Evolutionary conservation across 2,888 invertebrate genomes (phyloP).

Genomic region (Lycaena phlaeas): DNA sequence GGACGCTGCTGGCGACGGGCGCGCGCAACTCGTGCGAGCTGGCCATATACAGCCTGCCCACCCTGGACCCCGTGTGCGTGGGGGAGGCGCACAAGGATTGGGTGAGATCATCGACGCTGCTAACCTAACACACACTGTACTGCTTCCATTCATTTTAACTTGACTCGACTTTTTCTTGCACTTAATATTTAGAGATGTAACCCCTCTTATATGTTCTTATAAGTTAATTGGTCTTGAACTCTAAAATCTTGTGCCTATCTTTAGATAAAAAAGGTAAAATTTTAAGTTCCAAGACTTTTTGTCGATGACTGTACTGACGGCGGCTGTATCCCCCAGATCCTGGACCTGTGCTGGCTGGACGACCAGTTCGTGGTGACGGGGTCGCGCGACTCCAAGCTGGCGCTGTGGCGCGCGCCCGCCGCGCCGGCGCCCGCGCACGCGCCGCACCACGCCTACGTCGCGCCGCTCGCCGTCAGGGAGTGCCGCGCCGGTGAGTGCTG

Average conservation of each 20-base stretch:
- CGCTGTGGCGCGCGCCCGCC: slow-evolving; percentile 87
- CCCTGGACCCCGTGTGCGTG: slow-evolving; percentile 93
- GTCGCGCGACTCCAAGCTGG: slow-evolving; percentile 91
- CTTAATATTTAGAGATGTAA: too few relatives aligned
- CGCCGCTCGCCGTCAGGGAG: slow-evolving; percentile 81
- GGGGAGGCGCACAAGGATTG: slow-evolving; percentile 96
- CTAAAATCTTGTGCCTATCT: too few relatives aligned
- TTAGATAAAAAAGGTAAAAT: too few relatives aligned
- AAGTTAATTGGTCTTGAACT: too few relatives aligned
- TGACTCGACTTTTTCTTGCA: too few relatives aligned
- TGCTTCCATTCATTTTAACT: background rate
- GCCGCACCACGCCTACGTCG: slow-evolving; percentile 61
- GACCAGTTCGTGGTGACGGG: slow-evolving; percentile 96
- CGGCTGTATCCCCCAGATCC: slow-evolving; percentile 47
- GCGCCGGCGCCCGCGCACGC: slow-evolving; percentile 35
- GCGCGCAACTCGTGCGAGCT: slow-evolving; percentile 94
- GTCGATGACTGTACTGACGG: background rate
- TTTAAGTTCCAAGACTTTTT: too few relatives aligned
- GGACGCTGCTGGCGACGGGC: slow-evolving; percentile 90
- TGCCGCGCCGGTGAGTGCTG: slow-evolving; percentile 76
- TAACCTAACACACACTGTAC: background rate
- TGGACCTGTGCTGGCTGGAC: slow-evolving; percentile 96
- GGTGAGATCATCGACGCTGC: slow-evolving; percentile 58
- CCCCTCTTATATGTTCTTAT: too few relatives aligned
- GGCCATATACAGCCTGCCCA: slow-evolving; percentile 91